These are phyloP conservation scores for Nebria ingens DNA, from an alignment of 1,140 invertebrate species.

Conservation along the genomic window DNA sequence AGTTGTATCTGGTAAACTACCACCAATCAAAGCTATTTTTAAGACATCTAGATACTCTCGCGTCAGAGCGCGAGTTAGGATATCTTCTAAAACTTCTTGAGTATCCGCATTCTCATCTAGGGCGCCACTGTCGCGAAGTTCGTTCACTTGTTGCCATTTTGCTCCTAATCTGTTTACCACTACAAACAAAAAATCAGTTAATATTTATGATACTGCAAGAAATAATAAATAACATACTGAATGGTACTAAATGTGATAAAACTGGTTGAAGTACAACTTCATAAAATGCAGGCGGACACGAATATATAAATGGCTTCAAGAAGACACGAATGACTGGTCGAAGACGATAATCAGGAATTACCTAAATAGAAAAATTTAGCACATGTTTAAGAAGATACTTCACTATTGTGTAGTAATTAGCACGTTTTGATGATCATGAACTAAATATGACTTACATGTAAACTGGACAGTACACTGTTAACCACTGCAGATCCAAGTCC, in stretches of 20 bases:
- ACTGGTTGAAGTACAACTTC: conserved; percentile 65
- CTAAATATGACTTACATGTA: conserved; percentile 41
- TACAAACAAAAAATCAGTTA: conserved; percentile 30
- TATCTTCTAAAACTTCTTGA: conserved; percentile 81
- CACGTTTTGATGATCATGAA: too few species aligned
- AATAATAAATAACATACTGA: conserved; percentile 46
- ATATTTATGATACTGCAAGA: too few species aligned
- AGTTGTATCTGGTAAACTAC: conserved; percentile 43
- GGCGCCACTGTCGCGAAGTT: conserved; percentile 52
- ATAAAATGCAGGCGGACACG: conserved; percentile 70
- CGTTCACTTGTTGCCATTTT: conserved; percentile 72
- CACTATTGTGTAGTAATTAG: too few species aligned
- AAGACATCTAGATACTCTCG: conserved; percentile 78
- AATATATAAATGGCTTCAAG: conserved; percentile 73
- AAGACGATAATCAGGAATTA: conserved; percentile 75
- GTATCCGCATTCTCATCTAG: conserved; percentile 70
- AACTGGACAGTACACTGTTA: conserved; percentile 54
- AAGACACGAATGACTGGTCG: conserved; percentile 73
- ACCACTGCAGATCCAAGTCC: conserved; percentile 49
- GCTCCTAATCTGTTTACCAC: conserved; percentile 63
- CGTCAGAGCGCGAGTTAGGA: conserved; percentile 74
- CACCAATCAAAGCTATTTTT: conserved; percentile 50
- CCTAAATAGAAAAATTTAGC: conserved; percentile 28
- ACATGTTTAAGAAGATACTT: neutral
- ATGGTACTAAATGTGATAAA: conserved; percentile 60